Conservation (phyloP, 2,797 vertebrate genomes). For the Carapus acus region DNA sequence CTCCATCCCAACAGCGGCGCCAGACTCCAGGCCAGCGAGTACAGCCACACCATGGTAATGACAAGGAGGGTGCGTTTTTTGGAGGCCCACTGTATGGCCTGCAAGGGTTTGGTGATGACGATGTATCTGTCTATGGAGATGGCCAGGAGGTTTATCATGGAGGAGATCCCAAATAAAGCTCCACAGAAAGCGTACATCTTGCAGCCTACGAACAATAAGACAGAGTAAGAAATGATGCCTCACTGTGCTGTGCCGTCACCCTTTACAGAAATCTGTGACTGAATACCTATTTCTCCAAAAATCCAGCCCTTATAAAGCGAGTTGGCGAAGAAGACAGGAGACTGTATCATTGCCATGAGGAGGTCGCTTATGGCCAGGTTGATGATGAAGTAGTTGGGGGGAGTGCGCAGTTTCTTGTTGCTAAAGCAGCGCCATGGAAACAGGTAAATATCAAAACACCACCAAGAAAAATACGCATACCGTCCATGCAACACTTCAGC, state of each 20-base stretch:
- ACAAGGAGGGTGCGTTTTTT: slow-evolving; percentile 75
- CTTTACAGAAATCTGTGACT: too few species aligned
- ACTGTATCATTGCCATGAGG: slow-evolving; percentile 89
- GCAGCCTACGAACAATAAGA: slow-evolving; percentile 62
- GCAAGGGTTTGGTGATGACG: slow-evolving; percentile 88
- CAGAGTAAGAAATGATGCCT: background rate
- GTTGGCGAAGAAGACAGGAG: slow-evolving; percentile 87
- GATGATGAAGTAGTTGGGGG: slow-evolving; percentile 84
- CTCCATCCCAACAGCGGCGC: slow-evolving; percentile 95
- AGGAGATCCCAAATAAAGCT: slow-evolving; percentile 89
- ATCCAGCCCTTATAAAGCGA: slow-evolving; percentile 88
- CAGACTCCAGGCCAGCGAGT: slow-evolving; percentile 89
- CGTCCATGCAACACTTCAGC: too few species aligned
- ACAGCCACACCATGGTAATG: slow-evolving; percentile 83
- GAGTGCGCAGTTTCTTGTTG: slow-evolving; percentile 81
- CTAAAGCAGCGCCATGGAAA: slow-evolving; percentile 61
- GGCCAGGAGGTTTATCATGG: slow-evolving; percentile 90
- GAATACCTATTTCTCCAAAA: slow-evolving; percentile 86
- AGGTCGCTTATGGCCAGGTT: slow-evolving; percentile 90
- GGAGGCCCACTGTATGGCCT: slow-evolving; percentile 78
- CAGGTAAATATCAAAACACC: too few species aligned
- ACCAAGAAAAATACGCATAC: too few species aligned
- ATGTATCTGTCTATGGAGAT: slow-evolving; percentile 90
- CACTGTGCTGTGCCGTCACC: too few species aligned
- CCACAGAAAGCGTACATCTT: slow-evolving; percentile 93